Conservation (phyloP, 2,797 vertebrate species). For the Poecilia gillii region DNA sequence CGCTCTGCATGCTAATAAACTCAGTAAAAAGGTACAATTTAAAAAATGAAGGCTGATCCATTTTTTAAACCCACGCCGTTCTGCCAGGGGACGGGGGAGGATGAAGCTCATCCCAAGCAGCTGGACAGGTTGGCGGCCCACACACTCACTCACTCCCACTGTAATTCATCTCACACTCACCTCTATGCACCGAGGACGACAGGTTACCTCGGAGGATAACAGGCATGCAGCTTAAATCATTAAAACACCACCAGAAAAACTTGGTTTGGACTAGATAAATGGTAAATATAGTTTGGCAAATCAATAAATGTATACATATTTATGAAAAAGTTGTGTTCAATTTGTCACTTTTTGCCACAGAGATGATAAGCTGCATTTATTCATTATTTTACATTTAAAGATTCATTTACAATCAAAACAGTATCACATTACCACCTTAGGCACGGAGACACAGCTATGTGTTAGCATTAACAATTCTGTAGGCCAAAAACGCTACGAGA, state of each 20-base stretch:
- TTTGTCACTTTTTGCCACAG: background rate
- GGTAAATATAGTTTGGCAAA: background rate
- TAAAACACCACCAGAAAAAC: background rate
- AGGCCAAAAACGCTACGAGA: background rate
- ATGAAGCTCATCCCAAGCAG: slow-evolving; percentile 2
- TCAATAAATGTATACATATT: background rate
- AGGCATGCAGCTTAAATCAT: background rate
- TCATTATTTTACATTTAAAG: background rate
- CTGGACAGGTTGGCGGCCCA: background rate
- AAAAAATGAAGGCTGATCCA: background rate
- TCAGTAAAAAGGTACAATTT: background rate
- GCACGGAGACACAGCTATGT: background rate
- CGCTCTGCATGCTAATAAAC: background rate
- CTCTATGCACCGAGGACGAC: background rate
- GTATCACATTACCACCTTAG: background rate
- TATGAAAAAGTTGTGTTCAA: background rate
- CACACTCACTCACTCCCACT: background rate
- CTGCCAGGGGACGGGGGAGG: background rate
- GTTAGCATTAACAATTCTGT: background rate
- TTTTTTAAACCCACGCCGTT: background rate
- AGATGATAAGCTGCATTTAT: background rate
- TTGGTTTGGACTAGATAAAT: background rate
- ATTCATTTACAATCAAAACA: background rate
- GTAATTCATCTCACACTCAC: background rate
- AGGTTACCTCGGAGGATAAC: background rate